Percentiles rank a stretch among this genome's conserved stretches.
phyloP scores from a whole-genome alignment of 2,113 vertebrate species.

The Lichenostomus cassidix region DNA sequence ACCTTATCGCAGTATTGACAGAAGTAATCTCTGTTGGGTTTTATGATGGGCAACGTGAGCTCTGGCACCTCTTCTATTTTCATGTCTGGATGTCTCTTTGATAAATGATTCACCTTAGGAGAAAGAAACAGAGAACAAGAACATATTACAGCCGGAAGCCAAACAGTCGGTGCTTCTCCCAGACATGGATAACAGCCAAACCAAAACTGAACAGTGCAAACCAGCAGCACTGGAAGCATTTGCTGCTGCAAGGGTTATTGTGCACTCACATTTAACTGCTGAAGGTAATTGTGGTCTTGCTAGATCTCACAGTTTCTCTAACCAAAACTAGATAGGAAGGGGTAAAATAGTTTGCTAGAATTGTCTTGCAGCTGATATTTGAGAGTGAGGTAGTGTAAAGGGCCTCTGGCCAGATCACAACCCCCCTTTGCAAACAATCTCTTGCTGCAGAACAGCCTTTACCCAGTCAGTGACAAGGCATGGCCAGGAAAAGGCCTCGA shows the following conservation, averaged over 20 bases:
- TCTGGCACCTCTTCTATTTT: slow-evolving; percentile 97
- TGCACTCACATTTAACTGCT: not conserved
- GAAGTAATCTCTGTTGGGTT: slow-evolving; percentile 97
- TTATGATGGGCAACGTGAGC: slow-evolving; percentile 96
- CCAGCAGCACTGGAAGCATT: not conserved
- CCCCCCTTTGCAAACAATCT: not conserved
- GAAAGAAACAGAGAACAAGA: not conserved
- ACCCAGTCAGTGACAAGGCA: not conserved
- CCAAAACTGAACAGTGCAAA: not conserved
- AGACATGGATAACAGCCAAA: not conserved
- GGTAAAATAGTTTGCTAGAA: not conserved
- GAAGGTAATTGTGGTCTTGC: not conserved
- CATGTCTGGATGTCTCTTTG: slow-evolving; percentile 98
- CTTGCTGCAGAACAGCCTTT: not conserved
- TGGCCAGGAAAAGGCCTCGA: not conserved
- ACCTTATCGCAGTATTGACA: slow-evolving; percentile 99
- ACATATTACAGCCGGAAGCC: not conserved
- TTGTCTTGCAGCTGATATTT: not conserved
- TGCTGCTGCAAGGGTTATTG: not conserved
- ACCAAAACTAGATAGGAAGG: not conserved
- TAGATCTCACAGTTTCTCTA: not conserved
- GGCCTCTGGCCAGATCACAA: not conserved
- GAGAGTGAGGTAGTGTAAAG: not conserved
- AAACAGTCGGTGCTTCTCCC: not conserved
- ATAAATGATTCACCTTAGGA: slow-evolving; percentile 94